Percentiles rank a stretch among this genome's conserved stretches.
Evolutionary conservation across 2,113 vertebrate genomes (phyloP).

Genomic region (Nibea coibor): DNA sequence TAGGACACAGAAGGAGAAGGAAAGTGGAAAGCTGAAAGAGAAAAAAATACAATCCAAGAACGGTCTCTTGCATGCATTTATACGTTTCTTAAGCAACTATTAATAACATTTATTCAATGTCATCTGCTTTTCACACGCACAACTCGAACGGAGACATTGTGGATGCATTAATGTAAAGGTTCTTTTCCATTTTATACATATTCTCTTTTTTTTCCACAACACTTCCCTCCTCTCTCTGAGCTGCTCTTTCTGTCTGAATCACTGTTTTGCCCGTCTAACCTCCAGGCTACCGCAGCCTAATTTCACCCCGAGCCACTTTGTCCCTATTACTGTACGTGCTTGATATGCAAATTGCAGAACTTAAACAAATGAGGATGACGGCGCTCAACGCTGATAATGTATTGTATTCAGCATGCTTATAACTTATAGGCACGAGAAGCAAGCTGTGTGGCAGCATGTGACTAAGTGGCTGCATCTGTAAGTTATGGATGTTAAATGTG

Average conservation of each 20-base stretch:
- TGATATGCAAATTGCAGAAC: constrained; percentile 41
- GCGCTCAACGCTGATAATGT: constrained; percentile 22
- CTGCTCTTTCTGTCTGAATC: constrained; percentile 20
- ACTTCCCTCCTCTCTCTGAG: background rate
- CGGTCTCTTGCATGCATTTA: background rate
- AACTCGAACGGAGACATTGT: background rate
- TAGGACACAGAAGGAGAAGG: constrained; percentile 13
- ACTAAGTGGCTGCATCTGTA: constrained; percentile 18
- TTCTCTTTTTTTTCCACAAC: background rate
- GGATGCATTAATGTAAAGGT: background rate
- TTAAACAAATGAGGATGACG: constrained; percentile 25
- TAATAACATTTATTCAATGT: background rate
- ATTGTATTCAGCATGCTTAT: constrained; percentile 38
- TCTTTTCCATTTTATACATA: background rate
- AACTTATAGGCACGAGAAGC: constrained; percentile 6
- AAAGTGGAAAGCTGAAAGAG: background rate
- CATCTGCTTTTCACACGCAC: background rate
- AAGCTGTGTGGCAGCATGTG: constrained; percentile 15
- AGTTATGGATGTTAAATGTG: constrained; percentile 3
- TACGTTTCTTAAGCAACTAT: background rate
- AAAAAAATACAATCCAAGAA: background rate
- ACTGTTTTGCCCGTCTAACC: constrained; percentile 26
- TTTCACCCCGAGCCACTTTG: constrained; percentile 38
- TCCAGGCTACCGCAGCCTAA: constrained; percentile 32
- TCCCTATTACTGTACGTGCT: constrained; percentile 12